Percentiles rank a stretch among this genome's conserved stretches.
Evolutionary conservation across 35 echinoderm and acorn worm species (phyloP).

Genomic region (Heliocidaris erythrogramma): DNA sequence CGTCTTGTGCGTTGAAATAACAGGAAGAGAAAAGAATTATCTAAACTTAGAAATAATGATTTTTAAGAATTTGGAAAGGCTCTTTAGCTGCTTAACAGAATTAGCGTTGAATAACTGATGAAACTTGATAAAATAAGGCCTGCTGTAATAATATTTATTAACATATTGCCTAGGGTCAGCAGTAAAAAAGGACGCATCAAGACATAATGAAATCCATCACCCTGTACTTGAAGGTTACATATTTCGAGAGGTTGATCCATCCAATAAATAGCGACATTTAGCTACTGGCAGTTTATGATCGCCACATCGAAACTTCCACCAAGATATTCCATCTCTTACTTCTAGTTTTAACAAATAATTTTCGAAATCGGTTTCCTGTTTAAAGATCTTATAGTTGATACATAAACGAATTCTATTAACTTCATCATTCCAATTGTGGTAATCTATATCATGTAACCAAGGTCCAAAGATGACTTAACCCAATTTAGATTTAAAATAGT

Average conservation of each 20-base stretch:
- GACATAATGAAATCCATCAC: constrained; percentile 18
- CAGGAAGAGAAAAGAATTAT: no score
- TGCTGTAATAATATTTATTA: neutral
- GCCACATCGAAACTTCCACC: neutral
- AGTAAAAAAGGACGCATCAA: neutral
- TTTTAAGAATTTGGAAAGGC: neutral
- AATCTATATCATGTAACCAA: neutral
- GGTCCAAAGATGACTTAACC: neutral
- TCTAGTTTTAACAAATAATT: neutral
- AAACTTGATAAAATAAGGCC: neutral
- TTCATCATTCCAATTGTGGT: neutral
- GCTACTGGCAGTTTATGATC: constrained; percentile 1
- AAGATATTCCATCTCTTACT: neutral
- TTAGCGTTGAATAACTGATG: no score
- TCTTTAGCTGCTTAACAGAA: constrained; percentile 5
- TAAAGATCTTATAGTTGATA: neutral
- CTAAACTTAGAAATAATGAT: neutral
- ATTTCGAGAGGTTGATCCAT: no score
- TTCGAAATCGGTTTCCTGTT: neutral
- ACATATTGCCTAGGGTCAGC: neutral
- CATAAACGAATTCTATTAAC: neutral
- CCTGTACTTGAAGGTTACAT: neutral
- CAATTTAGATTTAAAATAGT: constrained; percentile 2
- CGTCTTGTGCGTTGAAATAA: no score
- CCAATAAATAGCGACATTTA: neutral